A percentile compares a stretch with the other conserved stretches of the same genome.
Evolutionary conservation across 2,888 invertebrate genomes (phyloP).

Genomic region (Cheilosia variabilis): DNA sequence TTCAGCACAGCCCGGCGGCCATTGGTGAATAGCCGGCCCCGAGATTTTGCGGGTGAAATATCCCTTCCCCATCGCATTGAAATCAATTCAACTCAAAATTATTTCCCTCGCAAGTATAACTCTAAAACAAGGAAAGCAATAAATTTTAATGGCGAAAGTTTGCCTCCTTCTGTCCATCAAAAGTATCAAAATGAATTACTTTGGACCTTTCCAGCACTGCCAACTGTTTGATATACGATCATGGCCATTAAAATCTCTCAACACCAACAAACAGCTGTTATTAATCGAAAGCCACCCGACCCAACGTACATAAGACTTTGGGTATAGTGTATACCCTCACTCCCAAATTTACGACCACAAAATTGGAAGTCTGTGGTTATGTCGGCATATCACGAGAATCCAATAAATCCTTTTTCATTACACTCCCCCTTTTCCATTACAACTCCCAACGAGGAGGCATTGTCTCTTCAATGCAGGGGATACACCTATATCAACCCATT

Average conservation of each 20-base stretch:
- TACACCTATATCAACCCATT: constrained; percentile 35
- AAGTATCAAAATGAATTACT: constrained; percentile 4
- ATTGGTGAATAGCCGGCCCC: too few species aligned
- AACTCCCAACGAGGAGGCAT: constrained; percentile 2
- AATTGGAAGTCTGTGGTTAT: constrained; percentile 47
- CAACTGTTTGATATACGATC: constrained; percentile 13
- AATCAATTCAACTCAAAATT: background rate
- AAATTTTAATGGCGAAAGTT: constrained; percentile 57
- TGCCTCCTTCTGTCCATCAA: background rate
- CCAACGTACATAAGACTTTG: background rate
- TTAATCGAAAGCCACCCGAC: constrained; percentile 25
- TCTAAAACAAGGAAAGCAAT: constrained; percentile 8
- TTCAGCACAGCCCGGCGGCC: too few species aligned
- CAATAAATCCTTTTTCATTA: constrained; percentile 53
- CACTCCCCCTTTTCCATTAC: background rate
- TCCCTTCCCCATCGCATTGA: background rate
- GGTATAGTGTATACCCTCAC: background rate
- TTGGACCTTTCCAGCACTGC: constrained; percentile 36
- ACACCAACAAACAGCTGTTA: constrained; percentile 34
- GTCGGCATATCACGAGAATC: constrained; percentile 50
- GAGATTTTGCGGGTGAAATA: too few species aligned
- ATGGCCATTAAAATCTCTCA: constrained; percentile 42
- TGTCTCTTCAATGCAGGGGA: constrained; percentile 17
- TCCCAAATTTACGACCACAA: constrained; percentile 19
- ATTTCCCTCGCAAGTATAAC: background rate